Evolutionary conservation across 2,113 vertebrate genomes (phyloP), one percentile per base, ranked within the genome.

Genomic region (Pycnonotus jocosus): DNA sequence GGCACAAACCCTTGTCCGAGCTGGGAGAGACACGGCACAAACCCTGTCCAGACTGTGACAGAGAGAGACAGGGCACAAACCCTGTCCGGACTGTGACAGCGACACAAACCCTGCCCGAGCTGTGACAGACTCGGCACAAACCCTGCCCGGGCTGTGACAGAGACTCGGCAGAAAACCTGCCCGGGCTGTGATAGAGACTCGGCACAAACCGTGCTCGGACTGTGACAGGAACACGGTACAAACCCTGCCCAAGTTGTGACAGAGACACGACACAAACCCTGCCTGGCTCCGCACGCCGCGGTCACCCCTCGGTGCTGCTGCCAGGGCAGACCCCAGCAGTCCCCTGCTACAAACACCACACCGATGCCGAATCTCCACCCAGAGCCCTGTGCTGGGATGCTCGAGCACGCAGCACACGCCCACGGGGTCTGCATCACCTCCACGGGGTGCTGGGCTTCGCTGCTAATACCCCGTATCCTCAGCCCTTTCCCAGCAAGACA

Each of bases 291-390:
- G 3, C 33, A 7, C 1, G 1, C 40, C 45, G 37, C 5, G 19
- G 4, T 5, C 1, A 0, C 17, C 28, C 62, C 12, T 27, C 0
- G 0, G 27, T 7, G 71, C 62, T 44, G 56, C 42, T 0, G 72
- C 35, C 13, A 1, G 27, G 30, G 5, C 0, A 1, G 0, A 30
- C 23, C 44, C 45, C 2, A 0, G 3, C 13, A 6, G 9, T 4
- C 12, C 0, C 44, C 13, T 0, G 8, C 17, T 16, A 2, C 4
- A 6, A 42, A 16, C 44, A 51, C 19, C 21, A 14, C 1, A 1
- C 16, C 0, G 0, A 1, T 7, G 51, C 15, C 0, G 0, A 18
- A 22, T 8, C 10, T 50, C 48, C 71, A 18, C 15, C 18, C 22
- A 5, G 23, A 27, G 40, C 33, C 62, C 68, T 8, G 40, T 3